phyloP scores from a whole-genome alignment of 2,888 invertebrate genomes.

The Drosophila borealis region DNA sequence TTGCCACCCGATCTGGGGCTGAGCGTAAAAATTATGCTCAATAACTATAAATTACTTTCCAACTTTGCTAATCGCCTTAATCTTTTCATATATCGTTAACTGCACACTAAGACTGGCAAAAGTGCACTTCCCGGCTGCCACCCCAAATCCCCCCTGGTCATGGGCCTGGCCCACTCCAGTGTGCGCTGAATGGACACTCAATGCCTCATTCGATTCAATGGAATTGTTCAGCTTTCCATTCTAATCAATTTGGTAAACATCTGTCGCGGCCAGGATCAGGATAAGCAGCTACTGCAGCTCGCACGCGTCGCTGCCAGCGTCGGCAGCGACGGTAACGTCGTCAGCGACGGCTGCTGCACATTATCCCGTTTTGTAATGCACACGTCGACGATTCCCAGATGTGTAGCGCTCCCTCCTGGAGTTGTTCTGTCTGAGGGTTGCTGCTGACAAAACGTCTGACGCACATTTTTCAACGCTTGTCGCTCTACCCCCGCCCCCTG shows the following conservation, averaged over 20 bases:
- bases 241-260: slow-evolving; percentile 79
- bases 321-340: slow-evolving; percentile 8
- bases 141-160: not conserved
- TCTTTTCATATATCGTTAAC: slow-evolving; percentile 67
- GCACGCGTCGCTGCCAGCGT: slow-evolving; percentile 62
- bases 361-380: slow-evolving; percentile 74
- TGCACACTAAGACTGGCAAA: slow-evolving; percentile 28
- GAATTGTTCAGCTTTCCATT: slow-evolving; percentile 49
- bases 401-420: slow-evolving; percentile 15
- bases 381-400: slow-evolving; percentile 68
- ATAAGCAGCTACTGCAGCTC: slow-evolving; percentile 54
- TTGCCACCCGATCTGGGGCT: slow-evolving; percentile 36
- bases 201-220: slow-evolving; percentile 53
- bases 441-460: slow-evolving; percentile 67
- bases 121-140: slow-evolving; percentile 35
- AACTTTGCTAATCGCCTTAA: slow-evolving; percentile 48
- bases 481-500: not conserved
- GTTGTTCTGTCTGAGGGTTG: slow-evolving; percentile 38
- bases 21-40: slow-evolving; percentile 38
- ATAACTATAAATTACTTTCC: slow-evolving; percentile 45
- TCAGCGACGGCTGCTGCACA: slow-evolving; percentile 55
- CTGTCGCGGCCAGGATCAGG: slow-evolving; percentile 67
- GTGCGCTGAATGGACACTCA: slow-evolving; percentile 31
- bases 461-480: slow-evolving; percentile 68
- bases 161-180: slow-evolving; percentile 10